These are phyloP conservation scores for Brachypodius melanocephalos DNA, from an alignment of 2,113 vertebrate species.

Conservation along the genomic window DNA sequence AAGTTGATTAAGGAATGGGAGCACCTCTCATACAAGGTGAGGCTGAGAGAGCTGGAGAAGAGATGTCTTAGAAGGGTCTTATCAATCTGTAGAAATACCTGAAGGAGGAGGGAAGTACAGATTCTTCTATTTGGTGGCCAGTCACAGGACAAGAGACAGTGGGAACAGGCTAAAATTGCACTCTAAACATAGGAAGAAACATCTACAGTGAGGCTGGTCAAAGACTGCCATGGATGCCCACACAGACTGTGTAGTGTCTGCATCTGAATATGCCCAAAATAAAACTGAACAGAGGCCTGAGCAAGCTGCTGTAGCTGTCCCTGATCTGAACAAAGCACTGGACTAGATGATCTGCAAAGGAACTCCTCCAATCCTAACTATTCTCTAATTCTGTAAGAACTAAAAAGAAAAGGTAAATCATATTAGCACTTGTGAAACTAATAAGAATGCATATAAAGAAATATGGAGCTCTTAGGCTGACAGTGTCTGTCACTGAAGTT, in stretches of 20 bases:
- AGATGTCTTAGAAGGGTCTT: background rate
- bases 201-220: background rate
- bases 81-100: accelerated
- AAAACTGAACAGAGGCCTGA: background rate
- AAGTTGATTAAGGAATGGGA: background rate
- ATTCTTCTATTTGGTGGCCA: background rate
- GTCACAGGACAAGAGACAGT: background rate
- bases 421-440: background rate
- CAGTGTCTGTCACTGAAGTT: background rate
- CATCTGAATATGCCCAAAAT: background rate
- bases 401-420: background rate
- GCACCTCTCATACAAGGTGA: background rate
- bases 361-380: background rate
- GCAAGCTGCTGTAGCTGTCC: background rate
- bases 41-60: background rate
- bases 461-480: background rate
- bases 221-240: background rate
- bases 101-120: background rate
- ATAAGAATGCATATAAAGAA: background rate
- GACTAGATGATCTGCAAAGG: background rate
- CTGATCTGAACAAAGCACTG: background rate
- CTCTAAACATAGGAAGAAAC: background rate
- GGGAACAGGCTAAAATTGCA: background rate
- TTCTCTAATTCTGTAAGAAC: background rate
- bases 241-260: background rate